Base-by-base conservation (phyloP, 92 coral and sea anemone genomes). In the Siderastrea radians region DNA sequence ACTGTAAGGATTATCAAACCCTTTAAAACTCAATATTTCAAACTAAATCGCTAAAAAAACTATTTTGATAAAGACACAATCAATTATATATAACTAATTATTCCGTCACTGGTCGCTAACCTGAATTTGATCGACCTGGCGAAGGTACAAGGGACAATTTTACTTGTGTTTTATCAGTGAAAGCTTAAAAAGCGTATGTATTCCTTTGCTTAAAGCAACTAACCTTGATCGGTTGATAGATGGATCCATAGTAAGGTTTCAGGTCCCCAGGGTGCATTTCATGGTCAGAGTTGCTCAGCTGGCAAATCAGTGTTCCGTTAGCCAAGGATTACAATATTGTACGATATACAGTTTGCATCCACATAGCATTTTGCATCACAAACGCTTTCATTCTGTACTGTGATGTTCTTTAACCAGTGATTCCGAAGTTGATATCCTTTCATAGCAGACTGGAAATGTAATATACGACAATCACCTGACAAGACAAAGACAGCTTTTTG, bases 271-370 rank as follows among this genome's bases (percentile, higher is more conserved):
- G 72, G 7, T 78, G 72, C 48, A 64, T 49, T 26, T 78, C 12
- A 60, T 78, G 83, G 19, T 78, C 83, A 48, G 72, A 78, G 53
- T 63, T 68, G 55, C 83, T 78, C 61, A 78, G 16, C 52, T 78
- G 72, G 52, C 83, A 64, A 1, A 49, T 49, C 10, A 48, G 4
- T n/a, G 60, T 17, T 64, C 72, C 83, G 8, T 63, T 59, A 10
- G 12, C n/a, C 72, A 58, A 63, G n/a, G 72, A 54, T 4, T 4
- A 68, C 72, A 49, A 63, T n/a, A 15, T 78, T 78, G 47, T 17
- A 65, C 8, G 83, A 63, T 38, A 78, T 1, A 49, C 83, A 78
- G 72, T 64, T 49, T 12, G 17, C 44, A 7, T 78, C 83, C n/a
- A 49, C 3, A 48, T 14, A 78, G 69, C 83, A 78, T n/a, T 68